phyloP scores from a whole-genome alignment of 2,888 invertebrate species.

The Melangyna quadrimaculata region DNA sequence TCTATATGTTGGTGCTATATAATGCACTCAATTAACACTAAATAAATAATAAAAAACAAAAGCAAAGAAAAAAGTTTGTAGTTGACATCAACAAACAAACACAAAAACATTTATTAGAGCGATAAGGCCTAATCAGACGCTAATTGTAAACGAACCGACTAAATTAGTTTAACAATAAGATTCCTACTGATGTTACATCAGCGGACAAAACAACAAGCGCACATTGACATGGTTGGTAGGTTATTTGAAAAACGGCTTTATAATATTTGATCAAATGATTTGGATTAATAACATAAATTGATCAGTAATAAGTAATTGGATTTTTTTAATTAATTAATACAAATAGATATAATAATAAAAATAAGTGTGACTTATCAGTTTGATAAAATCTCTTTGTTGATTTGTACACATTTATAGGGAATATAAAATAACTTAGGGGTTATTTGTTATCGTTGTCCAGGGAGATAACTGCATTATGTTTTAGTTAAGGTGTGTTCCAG shows the following conservation, averaged over 20 bases:
- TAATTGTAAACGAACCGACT: constrained; percentile 33
- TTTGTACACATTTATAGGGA: not conserved
- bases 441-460: not conserved
- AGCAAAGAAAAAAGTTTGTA: not conserved
- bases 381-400: not conserved
- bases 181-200: constrained; percentile 17
- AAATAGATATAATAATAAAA: not conserved
- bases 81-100: constrained; percentile 35
- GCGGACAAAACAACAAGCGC: not conserved
- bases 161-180: constrained; percentile 38
- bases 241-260: not conserved
- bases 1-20: not conserved
- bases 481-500: not conserved
- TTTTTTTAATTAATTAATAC: constrained; percentile 4
- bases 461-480: not conserved
- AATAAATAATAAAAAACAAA: not conserved
- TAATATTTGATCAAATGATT: not conserved
- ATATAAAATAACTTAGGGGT: not conserved
- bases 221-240: not conserved
- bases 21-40: constrained; percentile 17
- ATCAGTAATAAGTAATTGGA: constrained; percentile 11
- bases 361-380: constrained; percentile 10
- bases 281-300: constrained; percentile 18
- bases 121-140: constrained; percentile 41
- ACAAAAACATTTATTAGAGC: constrained; percentile 28